phyloP scores from a whole-genome alignment of 2,797 vertebrate species.

The Lateolabrax maculatus region DNA sequence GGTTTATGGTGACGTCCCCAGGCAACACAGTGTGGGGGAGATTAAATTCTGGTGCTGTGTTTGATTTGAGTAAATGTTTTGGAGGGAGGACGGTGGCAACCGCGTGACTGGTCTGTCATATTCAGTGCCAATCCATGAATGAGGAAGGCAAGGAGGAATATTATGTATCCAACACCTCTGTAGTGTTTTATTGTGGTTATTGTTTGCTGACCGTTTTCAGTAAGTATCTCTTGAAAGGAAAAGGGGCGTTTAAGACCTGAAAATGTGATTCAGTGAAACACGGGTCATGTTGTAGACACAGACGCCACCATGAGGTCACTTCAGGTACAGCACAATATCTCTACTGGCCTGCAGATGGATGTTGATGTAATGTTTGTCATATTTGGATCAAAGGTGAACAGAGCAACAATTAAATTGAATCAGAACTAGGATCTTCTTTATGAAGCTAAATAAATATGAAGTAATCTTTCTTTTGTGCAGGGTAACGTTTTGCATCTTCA shows the following conservation, averaged over 20 bases:
- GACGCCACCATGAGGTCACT: slow-evolving; percentile 60
- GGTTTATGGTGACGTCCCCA: slow-evolving; percentile 79
- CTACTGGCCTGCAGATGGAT: not conserved
- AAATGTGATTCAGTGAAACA: not conserved
- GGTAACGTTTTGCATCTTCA: not conserved
- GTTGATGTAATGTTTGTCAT: not conserved
- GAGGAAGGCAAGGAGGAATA: not conserved
- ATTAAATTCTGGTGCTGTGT: slow-evolving; percentile 70
- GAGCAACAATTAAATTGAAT: not conserved
- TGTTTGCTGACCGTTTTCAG: slow-evolving; percentile 40
- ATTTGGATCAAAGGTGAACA: slow-evolving; percentile 7
- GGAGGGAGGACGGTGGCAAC: slow-evolving; percentile 55
- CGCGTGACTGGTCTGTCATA: slow-evolving; percentile 22
- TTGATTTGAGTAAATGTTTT: slow-evolving; percentile 82
- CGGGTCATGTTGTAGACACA: slow-evolving; percentile 37
- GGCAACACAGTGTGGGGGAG: slow-evolving; percentile 70
- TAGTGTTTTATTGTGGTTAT: slow-evolving; percentile 18
- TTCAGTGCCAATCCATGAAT: slow-evolving; percentile 28
- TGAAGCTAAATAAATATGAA: not conserved
- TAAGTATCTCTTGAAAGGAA: slow-evolving; percentile 29
- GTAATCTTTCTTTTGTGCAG: not conserved
- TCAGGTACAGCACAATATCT: slow-evolving; percentile 5
- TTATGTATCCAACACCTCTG: not conserved
- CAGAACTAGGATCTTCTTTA: no score
- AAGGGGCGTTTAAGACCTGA: not conserved